A percentile compares a stretch with the other conserved stretches of the same genome.
Conservation (phyloP, 1,140 invertebrate species). For the Pomacea maculata region DNA sequence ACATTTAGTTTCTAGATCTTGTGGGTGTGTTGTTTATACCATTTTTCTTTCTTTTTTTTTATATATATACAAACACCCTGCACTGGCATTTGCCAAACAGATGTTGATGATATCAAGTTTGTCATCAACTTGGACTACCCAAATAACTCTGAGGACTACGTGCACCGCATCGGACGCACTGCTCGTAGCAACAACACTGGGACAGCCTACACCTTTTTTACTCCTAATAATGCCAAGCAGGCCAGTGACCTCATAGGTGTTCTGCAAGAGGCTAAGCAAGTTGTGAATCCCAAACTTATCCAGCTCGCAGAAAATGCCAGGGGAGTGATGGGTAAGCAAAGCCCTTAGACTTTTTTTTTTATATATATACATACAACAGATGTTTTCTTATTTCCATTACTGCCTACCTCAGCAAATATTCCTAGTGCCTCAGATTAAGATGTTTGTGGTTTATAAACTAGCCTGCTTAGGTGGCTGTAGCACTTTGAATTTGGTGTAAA, state of each 20-base stretch:
- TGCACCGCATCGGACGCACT: constrained; percentile 98
- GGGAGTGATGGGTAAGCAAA: constrained; percentile 23
- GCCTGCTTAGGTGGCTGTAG: neutral
- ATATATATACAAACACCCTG: too few relatives aligned
- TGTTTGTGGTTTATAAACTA: neutral
- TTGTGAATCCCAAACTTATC: constrained; percentile 70
- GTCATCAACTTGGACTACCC: constrained; percentile 99
- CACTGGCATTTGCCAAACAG: constrained; percentile 68
- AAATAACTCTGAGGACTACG: constrained; percentile 97
- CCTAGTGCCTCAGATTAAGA: neutral
- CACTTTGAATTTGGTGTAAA: neutral
- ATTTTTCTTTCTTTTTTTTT: neutral
- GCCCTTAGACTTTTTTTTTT: too few relatives aligned
- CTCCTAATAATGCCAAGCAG: constrained; percentile 86
- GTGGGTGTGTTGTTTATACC: neutral
- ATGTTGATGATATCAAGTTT: constrained; percentile 99
- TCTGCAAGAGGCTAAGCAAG: constrained; percentile 92
- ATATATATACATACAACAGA: neutral
- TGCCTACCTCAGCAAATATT: neutral
- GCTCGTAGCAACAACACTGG: constrained; percentile 90
- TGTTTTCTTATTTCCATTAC: neutral
- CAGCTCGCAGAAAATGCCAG: constrained; percentile 52
- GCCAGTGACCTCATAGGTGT: constrained; percentile 91
- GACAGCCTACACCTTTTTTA: constrained; percentile 99
- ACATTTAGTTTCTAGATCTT: neutral